Percentiles rank a stretch among this genome's conserved stretches.
These are phyloP conservation scores for Apotomis betuletana DNA, from an alignment of 2,888 invertebrate species.

Conservation along the genomic window DNA sequence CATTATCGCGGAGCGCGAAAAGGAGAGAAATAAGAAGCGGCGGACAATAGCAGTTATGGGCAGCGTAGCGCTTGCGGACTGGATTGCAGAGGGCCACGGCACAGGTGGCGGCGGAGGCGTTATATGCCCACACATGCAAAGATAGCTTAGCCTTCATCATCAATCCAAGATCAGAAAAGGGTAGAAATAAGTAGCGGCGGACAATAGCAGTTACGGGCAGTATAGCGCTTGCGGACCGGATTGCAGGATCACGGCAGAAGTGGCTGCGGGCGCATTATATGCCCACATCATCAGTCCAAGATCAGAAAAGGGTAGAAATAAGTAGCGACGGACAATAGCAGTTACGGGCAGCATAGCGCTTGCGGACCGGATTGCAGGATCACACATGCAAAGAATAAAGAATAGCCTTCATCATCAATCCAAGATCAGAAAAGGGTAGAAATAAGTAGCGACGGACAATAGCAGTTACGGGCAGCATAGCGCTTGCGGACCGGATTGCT, in stretches of 20 bases:
- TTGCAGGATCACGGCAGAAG: no score
- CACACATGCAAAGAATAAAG: no score
- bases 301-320: no score
- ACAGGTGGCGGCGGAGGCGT: slow-evolving; percentile 42
- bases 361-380: neutral
- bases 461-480: slow-evolving; percentile 49
- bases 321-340: no score
- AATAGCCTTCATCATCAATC: no score
- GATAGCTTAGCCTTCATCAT: no score
- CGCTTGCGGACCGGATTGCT: slow-evolving; percentile 41
- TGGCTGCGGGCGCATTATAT: neutral
- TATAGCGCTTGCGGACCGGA: no score
- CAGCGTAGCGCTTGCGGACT: slow-evolving; percentile 44
- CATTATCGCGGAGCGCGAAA: slow-evolving; percentile 76
- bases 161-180: no score
- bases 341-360: no score
- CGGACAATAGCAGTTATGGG: slow-evolving; percentile 66
- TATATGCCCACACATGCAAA: neutral
- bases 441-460: slow-evolving; percentile 77
- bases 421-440: slow-evolving; percentile 64
- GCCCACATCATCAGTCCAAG: no score
- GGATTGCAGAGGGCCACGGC: slow-evolving; percentile 36
- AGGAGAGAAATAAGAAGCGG: slow-evolving; percentile 74
- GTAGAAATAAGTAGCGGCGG: no score
- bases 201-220: no score